Conservation (phyloP, 2,113 vertebrate species). For the Lasiurus cinereus region DNA sequence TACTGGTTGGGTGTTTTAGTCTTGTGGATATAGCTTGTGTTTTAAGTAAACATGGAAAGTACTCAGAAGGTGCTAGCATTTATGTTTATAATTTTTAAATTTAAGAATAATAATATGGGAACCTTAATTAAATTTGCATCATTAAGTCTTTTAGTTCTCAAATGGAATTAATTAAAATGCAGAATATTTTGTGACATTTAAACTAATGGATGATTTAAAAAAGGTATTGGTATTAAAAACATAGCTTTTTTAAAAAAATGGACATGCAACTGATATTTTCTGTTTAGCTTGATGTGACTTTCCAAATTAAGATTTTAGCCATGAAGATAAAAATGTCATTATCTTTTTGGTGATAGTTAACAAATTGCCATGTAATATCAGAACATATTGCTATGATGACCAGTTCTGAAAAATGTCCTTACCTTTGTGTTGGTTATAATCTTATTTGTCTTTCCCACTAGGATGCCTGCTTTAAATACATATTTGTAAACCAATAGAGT, state of each 20-base stretch:
- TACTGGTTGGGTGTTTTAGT: background rate
- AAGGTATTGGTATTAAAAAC: constrained; percentile 50
- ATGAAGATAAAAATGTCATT: constrained; percentile 49
- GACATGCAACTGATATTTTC: constrained; percentile 41
- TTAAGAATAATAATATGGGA: constrained; percentile 66
- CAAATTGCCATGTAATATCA: background rate
- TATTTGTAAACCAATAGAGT: constrained; percentile 20
- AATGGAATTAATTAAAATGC: constrained; percentile 62
- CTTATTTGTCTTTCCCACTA: background rate
- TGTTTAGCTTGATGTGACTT: constrained; percentile 57
- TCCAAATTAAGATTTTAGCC: constrained; percentile 50
- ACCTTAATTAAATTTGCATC: constrained; percentile 71
- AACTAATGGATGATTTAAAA: constrained; percentile 19
- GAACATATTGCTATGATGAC: background rate
- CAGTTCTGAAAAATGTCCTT: constrained; percentile 28
- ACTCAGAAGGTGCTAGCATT: constrained; percentile 43
- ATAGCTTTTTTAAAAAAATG: constrained; percentile 11
- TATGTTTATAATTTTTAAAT: constrained; percentile 69
- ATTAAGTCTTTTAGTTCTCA: constrained; percentile 64
- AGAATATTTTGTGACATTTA: constrained; percentile 64
- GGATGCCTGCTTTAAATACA: background rate
- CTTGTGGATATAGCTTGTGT: background rate
- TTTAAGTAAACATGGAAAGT: constrained; percentile 51
- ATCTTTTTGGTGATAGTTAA: background rate
- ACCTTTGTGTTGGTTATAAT: constrained; percentile 11